A percentile compares a stretch with the other conserved stretches of the same genome.
These are phyloP conservation scores for Lysandra coridon DNA, from an alignment of 2,888 invertebrate species.

Conservation along the genomic window DNA sequence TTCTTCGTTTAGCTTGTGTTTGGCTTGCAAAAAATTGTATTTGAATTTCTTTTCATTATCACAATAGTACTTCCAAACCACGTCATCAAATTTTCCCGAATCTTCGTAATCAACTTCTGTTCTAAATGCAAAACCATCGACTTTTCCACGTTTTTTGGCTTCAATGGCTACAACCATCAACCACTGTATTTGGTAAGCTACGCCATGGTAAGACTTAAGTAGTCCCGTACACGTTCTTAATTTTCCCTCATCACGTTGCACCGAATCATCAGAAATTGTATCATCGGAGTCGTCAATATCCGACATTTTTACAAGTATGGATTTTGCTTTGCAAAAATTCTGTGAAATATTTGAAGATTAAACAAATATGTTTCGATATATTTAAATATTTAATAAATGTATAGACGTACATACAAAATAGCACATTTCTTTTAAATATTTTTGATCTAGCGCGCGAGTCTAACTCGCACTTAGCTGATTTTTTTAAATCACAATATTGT, in stretches of 20 bases:
- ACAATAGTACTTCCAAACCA: constrained; percentile 31
- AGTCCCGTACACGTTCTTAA: constrained; percentile 24
- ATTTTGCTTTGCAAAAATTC: neutral
- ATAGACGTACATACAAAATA: too few relatives aligned
- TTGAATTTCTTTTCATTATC: neutral
- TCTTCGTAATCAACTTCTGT: constrained; percentile 31
- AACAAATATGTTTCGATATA: neutral
- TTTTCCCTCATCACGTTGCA: neutral
- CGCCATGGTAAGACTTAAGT: constrained; percentile 31
- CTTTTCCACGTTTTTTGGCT: constrained; percentile 22
- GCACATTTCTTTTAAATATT: too few relatives aligned
- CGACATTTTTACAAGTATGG: neutral
- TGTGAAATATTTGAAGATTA: neutral
- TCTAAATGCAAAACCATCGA: constrained; percentile 25
- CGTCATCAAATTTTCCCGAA: constrained; percentile 33
- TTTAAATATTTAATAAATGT: too few relatives aligned
- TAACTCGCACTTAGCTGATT: too few relatives aligned
- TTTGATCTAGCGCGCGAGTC: too few relatives aligned
- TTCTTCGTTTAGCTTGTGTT: constrained; percentile 23
- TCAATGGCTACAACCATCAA: constrained; percentile 30
- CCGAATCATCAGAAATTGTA: neutral
- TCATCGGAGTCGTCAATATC: neutral
- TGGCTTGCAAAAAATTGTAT: constrained; percentile 31
- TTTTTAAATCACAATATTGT: too few relatives aligned
- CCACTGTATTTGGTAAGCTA: constrained; percentile 33